A percentile compares a stretch with the other conserved stretches of the same genome.
phyloP scores from a whole-genome alignment of 2,888 invertebrate genomes.

The Dicroscelio sp. region DNA sequence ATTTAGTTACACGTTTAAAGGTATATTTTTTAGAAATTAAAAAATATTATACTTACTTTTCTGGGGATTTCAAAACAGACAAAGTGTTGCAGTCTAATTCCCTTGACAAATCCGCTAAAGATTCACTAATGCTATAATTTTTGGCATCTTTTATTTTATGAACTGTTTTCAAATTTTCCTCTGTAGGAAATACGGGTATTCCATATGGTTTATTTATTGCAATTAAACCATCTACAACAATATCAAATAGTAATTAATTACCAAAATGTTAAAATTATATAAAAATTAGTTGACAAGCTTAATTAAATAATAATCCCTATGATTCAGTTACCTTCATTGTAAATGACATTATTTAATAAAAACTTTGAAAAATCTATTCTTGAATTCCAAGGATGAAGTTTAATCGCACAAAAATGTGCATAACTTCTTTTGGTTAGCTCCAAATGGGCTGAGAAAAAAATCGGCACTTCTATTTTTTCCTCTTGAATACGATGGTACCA shows the following conservation, averaged over 20 bases:
- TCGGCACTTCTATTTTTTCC: too few relatives aligned
- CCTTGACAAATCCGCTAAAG: constrained; percentile 60
- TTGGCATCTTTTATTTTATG: constrained; percentile 48
- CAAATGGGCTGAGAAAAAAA: too few relatives aligned
- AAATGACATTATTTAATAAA: constrained; percentile 68
- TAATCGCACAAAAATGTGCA: too few relatives aligned
- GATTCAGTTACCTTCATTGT: constrained; percentile 56
- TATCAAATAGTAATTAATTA: constrained; percentile 4
- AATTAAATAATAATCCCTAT: not conserved
- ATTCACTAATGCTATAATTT: constrained; percentile 43
- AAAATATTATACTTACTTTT: constrained; percentile 65
- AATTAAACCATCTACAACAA: constrained; percentile 71
- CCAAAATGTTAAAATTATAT: not conserved
- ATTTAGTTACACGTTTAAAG: too few relatives aligned
- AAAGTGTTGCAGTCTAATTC: constrained; percentile 56
- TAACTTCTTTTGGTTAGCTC: too few relatives aligned
- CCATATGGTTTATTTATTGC: constrained; percentile 79
- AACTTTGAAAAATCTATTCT: constrained; percentile 54
- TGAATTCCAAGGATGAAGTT: constrained; percentile 77
- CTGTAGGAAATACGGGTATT: constrained; percentile 3
- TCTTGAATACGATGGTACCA: too few relatives aligned
- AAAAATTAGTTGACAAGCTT: too few relatives aligned
- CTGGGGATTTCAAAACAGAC: constrained; percentile 69
- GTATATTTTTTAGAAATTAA: too few relatives aligned
- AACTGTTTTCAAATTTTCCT: not conserved